Base-by-base conservation (phyloP, 35 echinoderm and acorn worm genomes). In the Lytechinus pictus region DNA sequence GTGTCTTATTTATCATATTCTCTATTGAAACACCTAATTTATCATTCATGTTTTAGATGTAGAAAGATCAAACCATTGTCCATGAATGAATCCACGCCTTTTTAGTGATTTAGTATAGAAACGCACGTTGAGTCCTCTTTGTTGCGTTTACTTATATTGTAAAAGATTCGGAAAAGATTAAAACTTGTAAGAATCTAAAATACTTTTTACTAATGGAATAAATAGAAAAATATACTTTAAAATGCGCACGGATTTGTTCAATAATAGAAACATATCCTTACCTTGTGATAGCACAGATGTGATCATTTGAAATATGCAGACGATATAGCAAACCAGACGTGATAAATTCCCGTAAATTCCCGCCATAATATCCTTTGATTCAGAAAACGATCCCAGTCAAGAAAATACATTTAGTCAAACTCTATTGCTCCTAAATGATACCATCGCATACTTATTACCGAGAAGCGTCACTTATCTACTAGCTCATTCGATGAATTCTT, bases 271-370 rank as follows among this genome's bases (percentile, higher is more conserved):
- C 66, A 79, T 79, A n/a, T 90, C 19, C 27, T n/a, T 90, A 90
- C 88, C 88, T 90, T 90, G 88, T 54, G 88, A 21, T 3, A 90
- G 88, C 52, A 90, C 52, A 5, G 88, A 90, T 51, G 88, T 52
- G 16, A 90, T 90, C 88, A 90, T 90, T 9, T 90, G 88, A 14
- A 90, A 54, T 21, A 21, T 10, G 52, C 28, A 90, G 16, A 90
- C 29, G 88, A 54, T 27, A 51, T 6, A 90, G 28, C 88, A 54
- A 52, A 21, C 52, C 66, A 79, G 88, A 90, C 29, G 88, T 44
- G 88, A 90, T 90, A 90, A 13, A 90, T 90, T 90, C 88, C 88
- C 88, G 88, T 90, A 90, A 52, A 52, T 29, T 90, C 88, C 88
- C 29, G 88, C 88, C 88, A 90, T 90, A 21, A 79, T 79, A 79